A percentile compares a stretch with the other conserved stretches of the same genome.
These are phyloP conservation scores for Ormyrus thymus DNA, from an alignment of 2,888 invertebrate species.

Conservation along the genomic window DNA sequence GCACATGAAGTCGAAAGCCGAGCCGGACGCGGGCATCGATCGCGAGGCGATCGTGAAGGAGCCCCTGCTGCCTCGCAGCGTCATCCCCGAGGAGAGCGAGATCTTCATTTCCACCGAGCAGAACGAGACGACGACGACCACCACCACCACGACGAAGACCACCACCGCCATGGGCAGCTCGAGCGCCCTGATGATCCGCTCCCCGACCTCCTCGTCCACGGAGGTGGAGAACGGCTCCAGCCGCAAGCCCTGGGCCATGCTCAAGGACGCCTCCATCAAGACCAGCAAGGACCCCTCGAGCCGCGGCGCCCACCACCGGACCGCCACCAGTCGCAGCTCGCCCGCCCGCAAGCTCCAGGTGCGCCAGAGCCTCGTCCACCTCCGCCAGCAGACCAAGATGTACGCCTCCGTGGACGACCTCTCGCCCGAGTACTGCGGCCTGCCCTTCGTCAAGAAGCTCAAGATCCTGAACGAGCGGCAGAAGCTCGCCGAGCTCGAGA, in stretches of 20 bases:
- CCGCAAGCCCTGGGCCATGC: slow-evolving; percentile 84
- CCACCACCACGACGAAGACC: slow-evolving; percentile 37
- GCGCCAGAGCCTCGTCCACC: slow-evolving; percentile 67
- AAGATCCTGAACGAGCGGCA: slow-evolving; percentile 92
- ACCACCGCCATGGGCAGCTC: slow-evolving; percentile 39
- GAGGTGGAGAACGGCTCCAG: slow-evolving; percentile 64
- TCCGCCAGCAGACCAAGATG: slow-evolving; percentile 77
- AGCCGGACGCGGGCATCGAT: slow-evolving; percentile 72
- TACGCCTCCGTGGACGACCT: slow-evolving; percentile 91
- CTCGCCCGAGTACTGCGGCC: slow-evolving; percentile 89
- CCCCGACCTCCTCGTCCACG: slow-evolving; percentile 33
- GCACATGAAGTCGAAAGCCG: slow-evolving; percentile 84
- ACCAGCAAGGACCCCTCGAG: slow-evolving; percentile 48
- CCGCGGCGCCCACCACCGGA: not conserved
- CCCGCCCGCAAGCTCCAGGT: slow-evolving; percentile 54
- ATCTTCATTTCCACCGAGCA: slow-evolving; percentile 48
- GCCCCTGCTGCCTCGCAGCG: slow-evolving; percentile 62
- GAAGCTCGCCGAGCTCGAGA: slow-evolving; percentile 88
- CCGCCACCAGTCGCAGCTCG: not conserved
- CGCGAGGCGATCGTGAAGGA: slow-evolving; percentile 74
- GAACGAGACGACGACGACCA: slow-evolving; percentile 56
- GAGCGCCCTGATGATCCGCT: slow-evolving; percentile 25
- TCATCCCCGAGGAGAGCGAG: slow-evolving; percentile 60
- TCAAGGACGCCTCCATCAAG: slow-evolving; percentile 81
- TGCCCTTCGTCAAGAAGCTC: slow-evolving; percentile 91